Evolutionary conservation across 2,113 vertebrate genomes (phyloP), one percentile per base, ranked within the genome.

Genomic region (Typhlomys cinereus): DNA sequence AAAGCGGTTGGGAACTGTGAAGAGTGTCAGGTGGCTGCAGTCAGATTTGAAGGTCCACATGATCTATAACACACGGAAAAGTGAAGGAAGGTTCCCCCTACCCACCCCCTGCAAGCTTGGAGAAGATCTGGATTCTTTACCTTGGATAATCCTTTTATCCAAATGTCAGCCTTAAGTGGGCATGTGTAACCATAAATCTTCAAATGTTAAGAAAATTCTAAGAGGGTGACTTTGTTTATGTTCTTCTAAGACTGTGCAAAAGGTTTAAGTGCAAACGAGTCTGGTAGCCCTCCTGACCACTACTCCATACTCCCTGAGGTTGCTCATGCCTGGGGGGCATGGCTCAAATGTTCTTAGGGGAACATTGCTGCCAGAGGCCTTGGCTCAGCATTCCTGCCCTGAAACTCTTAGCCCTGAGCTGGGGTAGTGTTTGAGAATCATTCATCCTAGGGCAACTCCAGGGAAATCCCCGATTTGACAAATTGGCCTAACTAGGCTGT

Each of bases 381-480:
- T 67, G 59, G 66, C 92, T 83, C 18, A 0, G 75, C 73, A 34
- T 88, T 36, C 75, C 82, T 88, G 70, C 88, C 73, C 85, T 76
- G 61, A 76, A 95, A n/a, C 67, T 44, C 79, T 93, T 67, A 89
- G 62, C 82, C 81, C 50, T 7, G 50, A 87, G 79, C 79, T 44
- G 54, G 79, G 87, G 75, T 80, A 80, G 50, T 86, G 66, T 75
- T 61, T 85, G 88, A 92, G 91, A 92, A 90, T 89, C 89, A 83
- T 89, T 92, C 80, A 83, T 93, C 93, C 75, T 39, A 39, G 88
- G 94, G 90, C 93, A 90, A 90, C 74, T 92, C 93, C 76, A 91
- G 91, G 96, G 96, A 96, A 96, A 96, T 93, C 96, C 96, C 92
- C 36, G 92, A 61, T 86, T 96, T 86, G 93, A 95, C 93, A 95